phyloP scores from a whole-genome alignment of 2,797 vertebrate species.

The Podargus strigoides region DNA sequence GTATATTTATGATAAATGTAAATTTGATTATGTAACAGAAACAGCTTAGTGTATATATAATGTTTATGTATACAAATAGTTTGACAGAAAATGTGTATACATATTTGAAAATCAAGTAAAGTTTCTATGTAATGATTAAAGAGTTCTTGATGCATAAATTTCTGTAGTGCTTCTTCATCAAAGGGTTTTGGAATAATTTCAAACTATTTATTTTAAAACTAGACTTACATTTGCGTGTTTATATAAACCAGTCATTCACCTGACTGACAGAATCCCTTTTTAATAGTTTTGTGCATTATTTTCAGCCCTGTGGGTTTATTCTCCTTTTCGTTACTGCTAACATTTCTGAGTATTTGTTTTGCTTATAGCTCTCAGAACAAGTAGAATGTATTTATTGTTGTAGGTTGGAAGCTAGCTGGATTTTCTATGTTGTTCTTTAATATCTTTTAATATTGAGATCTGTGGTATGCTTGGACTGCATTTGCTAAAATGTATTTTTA shows the following conservation, averaged over 20 bases:
- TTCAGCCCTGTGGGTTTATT: neutral
- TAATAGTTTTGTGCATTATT: neutral
- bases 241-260: neutral
- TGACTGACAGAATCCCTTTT: neutral
- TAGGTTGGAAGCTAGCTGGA: neutral
- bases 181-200: neutral
- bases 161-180: neutral
- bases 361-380: neutral
- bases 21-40: neutral
- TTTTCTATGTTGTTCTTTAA: neutral
- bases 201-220: neutral
- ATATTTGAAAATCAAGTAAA: neutral
- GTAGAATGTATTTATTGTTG: neutral
- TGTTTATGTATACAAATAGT: neutral
- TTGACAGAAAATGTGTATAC: neutral
- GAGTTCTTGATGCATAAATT: neutral
- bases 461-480: neutral
- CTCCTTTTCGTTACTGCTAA: neutral
- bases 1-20: neutral
- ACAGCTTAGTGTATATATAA: neutral
- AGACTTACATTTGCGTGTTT: neutral
- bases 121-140: neutral
- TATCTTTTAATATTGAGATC: neutral
- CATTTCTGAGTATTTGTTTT: neutral
- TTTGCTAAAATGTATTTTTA: neutral